Evolutionary conservation across 1,140 invertebrate species (phyloP), one percentile per base, ranked within the genome.

Genomic region (Metaphire vulgaris): DNA sequence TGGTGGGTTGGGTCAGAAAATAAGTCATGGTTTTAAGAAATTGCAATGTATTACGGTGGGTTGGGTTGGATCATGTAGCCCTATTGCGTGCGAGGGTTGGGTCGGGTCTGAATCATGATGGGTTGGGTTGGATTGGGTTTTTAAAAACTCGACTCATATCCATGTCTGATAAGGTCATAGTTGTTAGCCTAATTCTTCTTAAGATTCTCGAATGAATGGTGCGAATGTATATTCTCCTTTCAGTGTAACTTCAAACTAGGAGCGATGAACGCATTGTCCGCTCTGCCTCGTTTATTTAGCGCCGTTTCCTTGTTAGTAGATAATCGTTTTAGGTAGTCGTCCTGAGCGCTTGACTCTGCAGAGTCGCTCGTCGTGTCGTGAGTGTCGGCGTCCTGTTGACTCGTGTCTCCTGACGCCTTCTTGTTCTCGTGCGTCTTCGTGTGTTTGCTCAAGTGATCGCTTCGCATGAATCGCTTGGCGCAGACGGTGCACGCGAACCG

Each of bases 401-500:
- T n/a, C n/a, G n/a, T 66, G 28, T 29, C 65, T 67, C 56, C 31
- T 21, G 65, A 33, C 41, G 30, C 31, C 31, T 74, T 72, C 34
- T 78, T 78, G 66, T 80, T 82, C 41, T 78, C 81, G 76, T 86
- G 85, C 0, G 84, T 85, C 78, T 85, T 85, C 31, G 81, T 77
- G 77, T 87, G 86, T 78, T 87, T 87, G 71, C 80, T 82, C 30
- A 87, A 80, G 74, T 87, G 86, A 77, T 87, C 86, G 77, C 83
- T 96, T 68, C 96, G 89, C 94, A 98, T 97, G 88, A 98, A 98
- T 72, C 93, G 89, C 80, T 95, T 91, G 79, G 90, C 90, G 83
- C 96, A 98, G 29, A 93, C 90, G 2, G 87, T 84, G 83, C 96
- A 98, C 0, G 89, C 92, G 86, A 98, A 98, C 83, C 95, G 93